Percentiles rank a stretch among this genome's conserved stretches.
These are phyloP conservation scores for Sesamia inferens DNA, from an alignment of 2,888 invertebrate species.

Conservation along the genomic window DNA sequence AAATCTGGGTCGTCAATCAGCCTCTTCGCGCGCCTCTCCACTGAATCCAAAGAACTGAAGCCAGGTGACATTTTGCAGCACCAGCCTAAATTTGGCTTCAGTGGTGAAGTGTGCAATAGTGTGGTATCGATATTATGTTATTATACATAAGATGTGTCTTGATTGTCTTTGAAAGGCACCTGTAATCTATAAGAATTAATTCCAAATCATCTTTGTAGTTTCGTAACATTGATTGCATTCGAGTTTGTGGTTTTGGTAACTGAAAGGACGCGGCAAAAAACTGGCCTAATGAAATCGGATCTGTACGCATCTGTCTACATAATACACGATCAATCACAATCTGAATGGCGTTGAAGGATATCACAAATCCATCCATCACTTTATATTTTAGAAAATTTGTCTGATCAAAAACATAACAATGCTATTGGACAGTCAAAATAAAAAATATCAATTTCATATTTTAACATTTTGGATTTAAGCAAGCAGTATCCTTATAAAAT, in stretches of 20 bases:
- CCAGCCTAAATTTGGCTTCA: no score
- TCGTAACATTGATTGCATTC: background rate
- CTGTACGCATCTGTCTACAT: no score
- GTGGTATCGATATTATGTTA: no score
- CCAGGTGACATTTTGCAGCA: no score
- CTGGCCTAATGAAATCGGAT: conserved; percentile 9
- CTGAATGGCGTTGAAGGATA: background rate
- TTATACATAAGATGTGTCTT: background rate
- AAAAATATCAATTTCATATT: no score
- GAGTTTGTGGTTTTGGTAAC: background rate
- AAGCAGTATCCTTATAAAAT: no score
- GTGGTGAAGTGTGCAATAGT: no score
- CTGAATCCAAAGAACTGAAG: no score
- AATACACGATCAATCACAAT: background rate
- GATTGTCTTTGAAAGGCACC: background rate
- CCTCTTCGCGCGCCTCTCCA: no score
- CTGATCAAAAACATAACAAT: background rate
- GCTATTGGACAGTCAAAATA: no score
- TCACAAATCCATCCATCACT: background rate
- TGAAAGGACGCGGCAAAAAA: background rate
- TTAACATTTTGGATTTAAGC: no score
- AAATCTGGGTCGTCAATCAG: no score
- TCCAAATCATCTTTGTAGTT: background rate
- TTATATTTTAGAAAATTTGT: background rate
- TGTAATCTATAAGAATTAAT: background rate